Evolutionary conservation across 2,797 vertebrate genomes (phyloP), one percentile per base, ranked within the genome.

Genomic region (Nasua narica): DNA sequence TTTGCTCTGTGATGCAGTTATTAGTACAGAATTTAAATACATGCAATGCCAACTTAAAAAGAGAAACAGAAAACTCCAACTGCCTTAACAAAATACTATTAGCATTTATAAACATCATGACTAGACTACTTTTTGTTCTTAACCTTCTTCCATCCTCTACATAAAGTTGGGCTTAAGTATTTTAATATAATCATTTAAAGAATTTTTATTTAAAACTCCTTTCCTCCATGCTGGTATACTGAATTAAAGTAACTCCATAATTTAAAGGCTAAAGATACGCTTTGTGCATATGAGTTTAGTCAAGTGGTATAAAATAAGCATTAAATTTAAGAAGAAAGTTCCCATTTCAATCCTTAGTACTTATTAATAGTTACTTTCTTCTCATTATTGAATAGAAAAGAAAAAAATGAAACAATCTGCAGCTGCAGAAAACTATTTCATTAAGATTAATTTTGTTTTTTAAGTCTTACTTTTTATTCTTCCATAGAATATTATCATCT

Each of bases 1-100:
- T 90, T 69, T 74, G 89, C 70, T 96, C 27, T n/a, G 70, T 56
- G 92, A 92, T 23, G 0, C 1, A 67, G 89, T 86, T 52, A 95
- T 32, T 92, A 97, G 95, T 16, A 72, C 0, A 27, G 32, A 96
- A 92, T 27, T 78, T 87, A 82, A 91, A 81, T 29, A 84, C 89
- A 89, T 1, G 15, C 84, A 90, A 87, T 16, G 65, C 40, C 78
- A 90, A 92, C 87, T 96, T 83, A 62, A 91, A 48, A 52, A 88
- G 15, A 97, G 43, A 94, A 91, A 91, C 50, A 97, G 76, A 95
- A 96, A 72, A 91, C 37, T 72, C 93, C 43, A 97, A 92, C n/a
- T 93, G 81, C 52, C 96, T 97, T 81, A 96, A 91, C 32, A 93
- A 90, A 97, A 96, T 90, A 37, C 50, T 85, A 92, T 56, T 70